phyloP scores from a whole-genome alignment of 2,888 invertebrate genomes.

The Ophion ellenae region DNA sequence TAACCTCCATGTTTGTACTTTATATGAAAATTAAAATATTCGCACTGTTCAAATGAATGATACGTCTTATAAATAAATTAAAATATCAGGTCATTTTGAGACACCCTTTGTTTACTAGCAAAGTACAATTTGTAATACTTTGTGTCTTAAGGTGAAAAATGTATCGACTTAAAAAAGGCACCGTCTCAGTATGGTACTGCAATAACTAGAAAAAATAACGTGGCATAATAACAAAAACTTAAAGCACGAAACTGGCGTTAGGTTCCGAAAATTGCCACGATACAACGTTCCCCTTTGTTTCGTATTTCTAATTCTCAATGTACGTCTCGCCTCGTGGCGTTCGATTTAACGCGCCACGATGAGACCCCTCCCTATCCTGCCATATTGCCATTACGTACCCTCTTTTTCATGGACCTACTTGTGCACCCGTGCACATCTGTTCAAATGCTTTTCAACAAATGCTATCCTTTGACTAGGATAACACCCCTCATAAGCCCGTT shows the following conservation, averaged over 20 bases:
- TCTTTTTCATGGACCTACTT: conserved; percentile 28
- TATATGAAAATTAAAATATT: no score
- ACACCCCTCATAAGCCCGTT: background rate
- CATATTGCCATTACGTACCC: conserved; percentile 23
- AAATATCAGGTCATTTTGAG: no score
- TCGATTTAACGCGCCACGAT: conserved; percentile 25
- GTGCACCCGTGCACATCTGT: conserved; percentile 15
- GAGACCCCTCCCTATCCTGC: conserved; percentile 9
- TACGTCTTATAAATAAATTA: no score
- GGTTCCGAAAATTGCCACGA: background rate
- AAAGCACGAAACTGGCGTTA: background rate
- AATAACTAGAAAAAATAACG: no score
- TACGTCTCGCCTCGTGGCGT: background rate
- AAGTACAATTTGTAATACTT: no score
- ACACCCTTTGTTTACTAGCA: no score
- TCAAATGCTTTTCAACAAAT: conserved; percentile 25
- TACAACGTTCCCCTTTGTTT: background rate
- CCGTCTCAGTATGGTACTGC: no score
- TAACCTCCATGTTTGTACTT: no score
- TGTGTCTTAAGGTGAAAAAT: no score
- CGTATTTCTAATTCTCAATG: background rate
- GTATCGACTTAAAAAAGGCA: no score
- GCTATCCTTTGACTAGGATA: conserved; percentile 21
- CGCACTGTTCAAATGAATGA: no score
- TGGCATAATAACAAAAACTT: background rate